Percentiles rank a stretch among this genome's conserved stretches.
Evolutionary conservation across 1,140 invertebrate species (phyloP).

Genomic region (Zaprionus tsacasi): DNA sequence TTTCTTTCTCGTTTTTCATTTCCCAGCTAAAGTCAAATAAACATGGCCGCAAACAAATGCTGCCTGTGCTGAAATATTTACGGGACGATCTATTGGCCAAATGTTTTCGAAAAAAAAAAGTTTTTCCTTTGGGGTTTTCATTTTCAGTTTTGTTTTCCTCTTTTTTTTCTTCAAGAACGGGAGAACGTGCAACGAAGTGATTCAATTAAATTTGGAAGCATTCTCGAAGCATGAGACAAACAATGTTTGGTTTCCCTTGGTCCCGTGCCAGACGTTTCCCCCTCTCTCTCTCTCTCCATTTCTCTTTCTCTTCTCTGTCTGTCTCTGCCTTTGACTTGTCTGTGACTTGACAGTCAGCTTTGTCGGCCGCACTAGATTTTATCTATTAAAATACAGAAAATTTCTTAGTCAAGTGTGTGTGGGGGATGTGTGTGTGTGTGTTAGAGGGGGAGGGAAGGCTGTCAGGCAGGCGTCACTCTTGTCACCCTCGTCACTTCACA

Average conservation of each 20-base stretch:
- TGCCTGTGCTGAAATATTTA: constrained; percentile 54
- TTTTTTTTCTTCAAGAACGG: constrained; percentile 1
- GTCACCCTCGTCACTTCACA: constrained; percentile 71
- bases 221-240: constrained; percentile 51
- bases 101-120: constrained; percentile 31
- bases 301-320: background rate
- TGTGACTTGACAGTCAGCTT: constrained; percentile 25
- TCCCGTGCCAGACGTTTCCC: constrained; percentile 39
- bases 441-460: background rate
- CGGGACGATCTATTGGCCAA: constrained; percentile 40
- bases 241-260: constrained; percentile 39
- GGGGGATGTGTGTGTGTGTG: constrained; percentile 10
- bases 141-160: too few relatives aligned
- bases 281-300: background rate
- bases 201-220: constrained; percentile 63
- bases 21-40: constrained; percentile 55
- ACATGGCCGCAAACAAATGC: constrained; percentile 44
- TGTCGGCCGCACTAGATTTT: constrained; percentile 52
- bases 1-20: constrained; percentile 5
- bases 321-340: constrained; percentile 28
- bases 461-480: constrained; percentile 35
- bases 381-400: constrained; percentile 73
- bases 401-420: constrained; percentile 21
- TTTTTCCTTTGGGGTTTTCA: constrained; percentile 8
- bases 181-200: constrained; percentile 39